Conservation (phyloP, 1,140 invertebrate species). For the Lepidurus couesii region DNA sequence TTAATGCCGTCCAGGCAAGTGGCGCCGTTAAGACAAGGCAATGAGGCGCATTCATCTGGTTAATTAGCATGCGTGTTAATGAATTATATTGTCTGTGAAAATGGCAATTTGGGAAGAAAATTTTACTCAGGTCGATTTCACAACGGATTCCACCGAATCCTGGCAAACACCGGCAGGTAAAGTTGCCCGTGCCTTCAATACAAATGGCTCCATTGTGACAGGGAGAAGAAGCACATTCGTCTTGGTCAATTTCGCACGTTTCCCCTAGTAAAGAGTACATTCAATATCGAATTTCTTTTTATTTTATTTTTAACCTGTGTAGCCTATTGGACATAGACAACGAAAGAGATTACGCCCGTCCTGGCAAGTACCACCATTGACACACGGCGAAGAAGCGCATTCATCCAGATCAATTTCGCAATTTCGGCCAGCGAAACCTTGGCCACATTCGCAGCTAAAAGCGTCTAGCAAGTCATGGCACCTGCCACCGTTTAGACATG, state of each 20-base stretch:
- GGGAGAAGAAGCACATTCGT: conserved; percentile 41
- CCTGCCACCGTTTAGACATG: conserved; percentile 41
- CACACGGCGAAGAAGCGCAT: conserved; percentile 38
- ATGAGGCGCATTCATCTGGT: conserved; percentile 40
- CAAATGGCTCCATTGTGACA: conserved; percentile 37
- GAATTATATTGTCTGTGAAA: conserved; percentile 7
- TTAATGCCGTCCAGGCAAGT: conserved; percentile 65
- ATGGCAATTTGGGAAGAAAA: background rate
- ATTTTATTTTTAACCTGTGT: conserved; percentile 74
- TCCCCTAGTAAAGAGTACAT: conserved; percentile 36
- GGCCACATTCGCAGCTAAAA: conserved; percentile 37
- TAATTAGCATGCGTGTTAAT: conserved; percentile 37
- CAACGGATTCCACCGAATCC: conserved; percentile 34
- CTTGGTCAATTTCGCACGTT: conserved; percentile 36
- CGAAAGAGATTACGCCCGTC: conserved; percentile 66
- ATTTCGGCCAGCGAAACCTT: conserved; percentile 37
- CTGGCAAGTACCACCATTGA: conserved; percentile 58
- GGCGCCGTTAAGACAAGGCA: conserved; percentile 48
- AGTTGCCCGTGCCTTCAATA: conserved; percentile 37
- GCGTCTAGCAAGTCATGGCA: conserved; percentile 47
- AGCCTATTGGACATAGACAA: conserved; percentile 71
- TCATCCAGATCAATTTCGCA: conserved; percentile 42
- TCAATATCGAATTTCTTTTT: conserved; percentile 49
- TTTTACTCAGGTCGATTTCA: conserved; percentile 36
- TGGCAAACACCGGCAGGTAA: conserved; percentile 30